Percentiles rank a stretch among this genome's conserved stretches.
phyloP scores from a whole-genome alignment of 1,140 invertebrate genomes.

The Hycleus phaleratus region DNA sequence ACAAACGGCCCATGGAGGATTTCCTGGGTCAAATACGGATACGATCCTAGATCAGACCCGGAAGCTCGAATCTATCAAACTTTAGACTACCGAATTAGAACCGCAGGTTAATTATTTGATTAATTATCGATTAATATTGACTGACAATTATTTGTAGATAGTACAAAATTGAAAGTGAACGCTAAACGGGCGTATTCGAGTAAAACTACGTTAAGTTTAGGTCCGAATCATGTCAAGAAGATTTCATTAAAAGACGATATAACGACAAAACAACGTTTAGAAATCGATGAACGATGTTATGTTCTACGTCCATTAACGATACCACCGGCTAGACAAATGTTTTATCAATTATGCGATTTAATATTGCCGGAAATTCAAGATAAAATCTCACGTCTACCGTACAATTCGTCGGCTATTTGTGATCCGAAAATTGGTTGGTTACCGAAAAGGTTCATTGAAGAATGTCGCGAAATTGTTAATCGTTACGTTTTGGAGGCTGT shows the following conservation, averaged over 20 bases:
- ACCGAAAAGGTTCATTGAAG: conserved; percentile 56
- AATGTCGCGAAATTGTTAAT: conserved; percentile 60
- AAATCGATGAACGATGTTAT: conserved; percentile 39
- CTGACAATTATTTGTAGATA: conserved; percentile 38
- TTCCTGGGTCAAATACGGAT: conserved; percentile 78
- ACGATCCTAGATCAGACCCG: conserved; percentile 78
- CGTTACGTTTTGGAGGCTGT: conserved; percentile 51
- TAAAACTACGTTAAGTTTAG: conserved; percentile 39
- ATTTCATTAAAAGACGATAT: conserved; percentile 43
- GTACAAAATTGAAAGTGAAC: conserved; percentile 47
- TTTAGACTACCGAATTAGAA: conserved; percentile 74
- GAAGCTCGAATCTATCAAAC: conserved; percentile 73
- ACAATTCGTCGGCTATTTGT: conserved; percentile 53
- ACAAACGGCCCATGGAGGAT: conserved; percentile 81
- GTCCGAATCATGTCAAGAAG: conserved; percentile 1
- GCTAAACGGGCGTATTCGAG: conserved; percentile 49
- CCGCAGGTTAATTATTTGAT: conserved; percentile 44
- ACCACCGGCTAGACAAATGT: conserved; percentile 71
- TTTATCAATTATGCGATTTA: conserved; percentile 80
- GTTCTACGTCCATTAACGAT: conserved; percentile 61
- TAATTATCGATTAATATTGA: conserved; percentile 14
- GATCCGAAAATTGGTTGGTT: conserved; percentile 71
- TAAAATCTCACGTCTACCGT: conserved; percentile 61
- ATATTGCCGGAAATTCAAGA: conserved; percentile 76
- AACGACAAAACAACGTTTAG: conserved; percentile 39